Conservation (phyloP, 2,888 invertebrate genomes). For the Callosobruchus maculatus region DNA sequence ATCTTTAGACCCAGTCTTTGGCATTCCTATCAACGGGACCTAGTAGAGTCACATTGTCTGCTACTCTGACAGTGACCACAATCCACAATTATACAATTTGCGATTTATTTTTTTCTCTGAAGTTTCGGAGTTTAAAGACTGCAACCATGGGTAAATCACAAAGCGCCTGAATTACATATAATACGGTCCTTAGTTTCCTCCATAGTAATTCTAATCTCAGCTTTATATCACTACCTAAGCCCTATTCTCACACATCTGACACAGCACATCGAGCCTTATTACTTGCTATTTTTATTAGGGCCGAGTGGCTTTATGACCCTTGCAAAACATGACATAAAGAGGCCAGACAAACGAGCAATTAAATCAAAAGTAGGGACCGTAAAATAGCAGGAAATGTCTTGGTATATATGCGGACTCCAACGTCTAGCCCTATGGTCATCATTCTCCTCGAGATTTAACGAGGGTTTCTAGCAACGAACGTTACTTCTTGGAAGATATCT, state of each 20-base stretch:
- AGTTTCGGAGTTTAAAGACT: too few species aligned
- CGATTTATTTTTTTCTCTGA: too few species aligned
- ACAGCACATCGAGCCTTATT: background rate
- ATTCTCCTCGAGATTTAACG: background rate
- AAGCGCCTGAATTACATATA: too few species aligned
- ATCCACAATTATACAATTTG: too few species aligned
- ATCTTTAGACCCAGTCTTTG: too few species aligned
- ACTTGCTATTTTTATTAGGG: background rate
- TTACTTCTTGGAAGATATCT: background rate
- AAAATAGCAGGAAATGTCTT: slow-evolving; percentile 33
- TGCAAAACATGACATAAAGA: slow-evolving; percentile 25
- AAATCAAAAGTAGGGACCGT: slow-evolving; percentile 40
- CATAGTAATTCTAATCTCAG: background rate
- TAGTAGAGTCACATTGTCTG: too few species aligned
- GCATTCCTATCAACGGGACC: too few species aligned
- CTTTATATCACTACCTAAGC: background rate
- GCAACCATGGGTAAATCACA: too few species aligned
- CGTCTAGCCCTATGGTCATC: background rate
- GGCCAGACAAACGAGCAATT: slow-evolving; percentile 45
- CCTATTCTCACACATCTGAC: background rate
- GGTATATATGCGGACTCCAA: background rate
- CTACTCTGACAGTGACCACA: too few species aligned
- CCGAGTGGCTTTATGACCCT: background rate
- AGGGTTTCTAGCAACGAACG: background rate
- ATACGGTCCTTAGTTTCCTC: background rate